Evolutionary conservation across 1,140 invertebrate genomes (phyloP), one percentile per base, ranked within the genome.

Genomic region (Penaeus chinensis): DNA sequence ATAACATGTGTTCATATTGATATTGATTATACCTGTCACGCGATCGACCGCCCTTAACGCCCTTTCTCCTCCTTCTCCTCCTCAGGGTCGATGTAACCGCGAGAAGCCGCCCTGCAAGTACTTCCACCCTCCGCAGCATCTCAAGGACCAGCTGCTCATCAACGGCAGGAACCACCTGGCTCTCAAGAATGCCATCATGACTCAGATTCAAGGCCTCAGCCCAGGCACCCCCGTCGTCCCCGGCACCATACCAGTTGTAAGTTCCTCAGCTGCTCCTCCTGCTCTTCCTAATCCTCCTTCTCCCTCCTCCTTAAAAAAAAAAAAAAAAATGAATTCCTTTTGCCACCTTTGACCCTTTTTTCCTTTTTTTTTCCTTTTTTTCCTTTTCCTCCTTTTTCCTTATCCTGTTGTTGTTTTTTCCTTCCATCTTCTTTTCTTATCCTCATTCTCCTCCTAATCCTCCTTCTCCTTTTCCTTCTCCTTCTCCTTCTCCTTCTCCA

Each of bases 31-130:
- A 4, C 37, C 7, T 8, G 20, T 66, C 4, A 22, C 20, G 24
- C 24, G 11, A 66, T 4, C 4, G 7, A 1, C 65, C 5, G 4
- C 54, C 11, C 54, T 84, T 84, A 69, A 66, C 76, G 18, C 54
- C 54, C 16, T 54, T 42, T n/a, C 91, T 91, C 91, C 91, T 86
- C 90, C 90, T 91, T 91, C 91, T 88, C 85, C 91, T 95, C 95
- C 89, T 93, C 91, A 99, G 99, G 99, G 98, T 92, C 98, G 99
- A 93, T 99, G 99, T 95, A 99, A 99, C 93, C 95, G 99, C 91
- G 99, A 99, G 93, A 99, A 99, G 92, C 99, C 99, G 89, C 99
- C 99, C 91, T 99, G 99, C 96, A 99, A 99, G 95, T 99, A 99
- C 94, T 98, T 99, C 93, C 99, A 99, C 94, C 98, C 98, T 90